A percentile compares a stretch with the other conserved stretches of the same genome.
Evolutionary conservation across 2,888 invertebrate species (phyloP).

Genomic region (Helicoverpa assulta): DNA sequence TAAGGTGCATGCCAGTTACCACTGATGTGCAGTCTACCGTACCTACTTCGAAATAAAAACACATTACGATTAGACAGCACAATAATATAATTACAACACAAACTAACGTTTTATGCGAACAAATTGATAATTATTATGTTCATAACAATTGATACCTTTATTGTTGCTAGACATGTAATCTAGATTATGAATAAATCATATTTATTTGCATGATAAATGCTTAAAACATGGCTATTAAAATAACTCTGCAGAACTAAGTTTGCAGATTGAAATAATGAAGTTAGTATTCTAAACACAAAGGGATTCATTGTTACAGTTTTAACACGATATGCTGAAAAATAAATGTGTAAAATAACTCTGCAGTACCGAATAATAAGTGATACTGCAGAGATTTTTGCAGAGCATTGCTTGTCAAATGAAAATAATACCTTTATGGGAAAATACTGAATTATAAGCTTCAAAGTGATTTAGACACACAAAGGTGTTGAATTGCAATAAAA

Average conservation of each 20-base stretch:
- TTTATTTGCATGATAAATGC: neutral
- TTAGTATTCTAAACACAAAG: neutral
- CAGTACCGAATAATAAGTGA: neutral
- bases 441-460: neutral
- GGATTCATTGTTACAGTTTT: neutral
- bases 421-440: neutral
- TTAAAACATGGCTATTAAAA: neutral
- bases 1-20: too few relatives aligned
- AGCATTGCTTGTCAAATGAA: too few relatives aligned
- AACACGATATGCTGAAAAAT: neutral
- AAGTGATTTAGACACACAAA: slow-evolving; percentile 8
- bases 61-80: slow-evolving; percentile 55
- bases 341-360: neutral
- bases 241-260: slow-evolving; percentile 6
- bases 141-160: slow-evolving; percentile 33
- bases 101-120: slow-evolving; percentile 52
- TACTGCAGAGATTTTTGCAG: neutral
- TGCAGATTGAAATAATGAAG: neutral
- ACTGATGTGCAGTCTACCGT: too few relatives aligned
- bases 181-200: neutral
- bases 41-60: slow-evolving; percentile 28
- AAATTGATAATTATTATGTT: slow-evolving; percentile 21
- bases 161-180: slow-evolving; percentile 21
- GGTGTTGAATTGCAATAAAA: neutral
- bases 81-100: slow-evolving; percentile 71